These are phyloP conservation scores for Dryococelus australis DNA, from an alignment of 2,888 invertebrate genomes.

Conservation along the genomic window DNA sequence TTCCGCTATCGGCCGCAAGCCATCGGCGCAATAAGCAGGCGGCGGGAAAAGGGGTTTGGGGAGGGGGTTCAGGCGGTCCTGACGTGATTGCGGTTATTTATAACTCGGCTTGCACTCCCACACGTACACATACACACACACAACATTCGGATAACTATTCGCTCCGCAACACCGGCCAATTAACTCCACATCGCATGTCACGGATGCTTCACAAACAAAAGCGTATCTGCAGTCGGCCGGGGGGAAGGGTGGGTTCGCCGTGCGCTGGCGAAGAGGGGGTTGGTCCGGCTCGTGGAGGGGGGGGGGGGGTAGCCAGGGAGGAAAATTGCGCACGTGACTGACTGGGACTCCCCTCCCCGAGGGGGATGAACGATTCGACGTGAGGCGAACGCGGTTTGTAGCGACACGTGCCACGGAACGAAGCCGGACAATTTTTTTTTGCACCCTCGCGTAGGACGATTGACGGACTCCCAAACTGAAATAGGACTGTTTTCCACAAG, in stretches of 20 bases:
- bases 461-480: too few species aligned
- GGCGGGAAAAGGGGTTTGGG: neutral
- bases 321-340: too few species aligned
- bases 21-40: neutral
- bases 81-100: neutral
- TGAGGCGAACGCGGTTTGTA: too few species aligned
- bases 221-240: neutral
- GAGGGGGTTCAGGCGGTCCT: neutral
- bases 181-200: slow-evolving; percentile 7
- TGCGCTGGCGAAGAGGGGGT: neutral
- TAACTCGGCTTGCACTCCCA: neutral
- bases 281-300: too few species aligned
- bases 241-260: neutral
- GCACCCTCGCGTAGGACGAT: too few species aligned
- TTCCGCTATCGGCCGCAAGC: neutral
- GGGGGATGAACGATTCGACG: too few species aligned
- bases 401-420: too few species aligned
- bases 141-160: neutral
- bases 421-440: too few species aligned
- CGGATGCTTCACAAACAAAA: neutral
- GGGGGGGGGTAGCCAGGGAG: too few species aligned
- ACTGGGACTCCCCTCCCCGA: too few species aligned
- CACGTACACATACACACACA: neutral
- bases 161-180: neutral
- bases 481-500: too few species aligned